A percentile compares a stretch with the other conserved stretches of the same genome.
These are phyloP conservation scores for Nephrotoma flavescens DNA, from an alignment of 2,888 invertebrate species.

Conservation along the genomic window DNA sequence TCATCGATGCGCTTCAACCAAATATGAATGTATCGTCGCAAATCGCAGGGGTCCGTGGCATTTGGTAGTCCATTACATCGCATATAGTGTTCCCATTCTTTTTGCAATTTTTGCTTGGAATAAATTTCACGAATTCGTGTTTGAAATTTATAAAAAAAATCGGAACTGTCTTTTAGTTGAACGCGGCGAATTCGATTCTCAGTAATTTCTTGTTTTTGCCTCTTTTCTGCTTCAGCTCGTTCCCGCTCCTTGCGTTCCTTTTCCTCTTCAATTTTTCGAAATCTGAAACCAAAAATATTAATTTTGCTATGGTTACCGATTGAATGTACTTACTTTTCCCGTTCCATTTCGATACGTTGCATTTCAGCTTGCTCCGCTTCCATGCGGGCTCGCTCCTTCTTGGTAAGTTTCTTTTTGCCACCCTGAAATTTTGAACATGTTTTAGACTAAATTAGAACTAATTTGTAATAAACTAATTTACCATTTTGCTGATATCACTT, in stretches of 20 bases:
- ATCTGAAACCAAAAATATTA: neutral
- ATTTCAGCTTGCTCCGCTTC: constrained; percentile 32
- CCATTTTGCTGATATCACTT: neutral
- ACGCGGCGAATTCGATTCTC: constrained; percentile 27
- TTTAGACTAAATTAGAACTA: neutral
- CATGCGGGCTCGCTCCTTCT: constrained; percentile 31
- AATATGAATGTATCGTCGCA: constrained; percentile 30
- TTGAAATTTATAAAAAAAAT: constrained; percentile 22
- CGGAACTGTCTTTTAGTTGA: constrained; percentile 27
- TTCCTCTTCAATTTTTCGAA: constrained; percentile 28
- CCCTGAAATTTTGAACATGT: constrained; percentile 17
- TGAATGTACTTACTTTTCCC: constrained; percentile 22
- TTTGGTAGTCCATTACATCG: constrained; percentile 31
- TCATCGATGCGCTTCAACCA: constrained; percentile 24
- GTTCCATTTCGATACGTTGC: constrained; percentile 31
- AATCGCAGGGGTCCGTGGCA: constrained; percentile 28
- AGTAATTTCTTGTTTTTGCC: constrained; percentile 26
- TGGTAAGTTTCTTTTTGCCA: constrained; percentile 32
- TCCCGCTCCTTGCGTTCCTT: constrained; percentile 28
- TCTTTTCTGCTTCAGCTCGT: constrained; percentile 28
- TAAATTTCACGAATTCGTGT: constrained; percentile 24
- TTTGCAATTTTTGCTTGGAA: constrained; percentile 19
- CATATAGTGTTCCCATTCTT: constrained; percentile 31
- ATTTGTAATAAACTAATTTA: neutral
- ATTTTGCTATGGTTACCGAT: neutral